Percentiles rank a stretch among this genome's conserved stretches.
phyloP scores from a whole-genome alignment of 2,888 invertebrate genomes.

The Ephialtes manifestator region DNA sequence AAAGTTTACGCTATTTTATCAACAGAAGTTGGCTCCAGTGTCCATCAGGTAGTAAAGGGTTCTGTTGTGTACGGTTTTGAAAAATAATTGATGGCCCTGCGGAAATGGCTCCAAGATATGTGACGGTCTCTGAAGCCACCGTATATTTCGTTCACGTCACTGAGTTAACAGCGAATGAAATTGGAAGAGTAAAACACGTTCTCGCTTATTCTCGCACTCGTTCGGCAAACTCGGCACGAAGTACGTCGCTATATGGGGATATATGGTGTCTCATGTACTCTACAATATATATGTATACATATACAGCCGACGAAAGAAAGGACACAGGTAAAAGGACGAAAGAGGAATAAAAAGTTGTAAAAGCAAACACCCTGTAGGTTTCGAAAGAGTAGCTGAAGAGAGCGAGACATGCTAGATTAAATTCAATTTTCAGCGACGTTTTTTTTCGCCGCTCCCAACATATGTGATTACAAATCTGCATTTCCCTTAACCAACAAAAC shows the following conservation, averaged over 20 bases:
- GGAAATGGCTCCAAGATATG: neutral
- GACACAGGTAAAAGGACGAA: neutral
- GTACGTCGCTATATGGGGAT: neutral
- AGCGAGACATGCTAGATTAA: neutral
- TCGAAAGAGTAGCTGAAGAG: neutral
- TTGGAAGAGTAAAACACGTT: constrained; percentile 49
- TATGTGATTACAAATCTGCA: neutral
- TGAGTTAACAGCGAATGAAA: constrained; percentile 7
- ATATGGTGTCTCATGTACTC: neutral
- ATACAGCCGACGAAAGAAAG: neutral
- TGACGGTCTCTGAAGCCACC: neutral
- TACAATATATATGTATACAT: neutral
- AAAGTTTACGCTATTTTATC: neutral
- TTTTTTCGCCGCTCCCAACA: neutral
- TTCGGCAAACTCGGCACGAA: constrained; percentile 59
- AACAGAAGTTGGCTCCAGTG: neutral
- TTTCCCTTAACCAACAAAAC: neutral
- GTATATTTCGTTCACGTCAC: constrained; percentile 39
- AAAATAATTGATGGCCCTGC: neutral
- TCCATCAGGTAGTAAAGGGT: neutral
- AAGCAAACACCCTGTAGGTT: neutral
- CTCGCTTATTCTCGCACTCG: constrained; percentile 43
- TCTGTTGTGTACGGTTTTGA: neutral
- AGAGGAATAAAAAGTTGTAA: neutral
- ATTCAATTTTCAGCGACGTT: neutral